Percentiles rank a stretch among this genome's conserved stretches.
phyloP scores from a whole-genome alignment of 2,888 invertebrate species.

The Galerucella pusilla region DNA sequence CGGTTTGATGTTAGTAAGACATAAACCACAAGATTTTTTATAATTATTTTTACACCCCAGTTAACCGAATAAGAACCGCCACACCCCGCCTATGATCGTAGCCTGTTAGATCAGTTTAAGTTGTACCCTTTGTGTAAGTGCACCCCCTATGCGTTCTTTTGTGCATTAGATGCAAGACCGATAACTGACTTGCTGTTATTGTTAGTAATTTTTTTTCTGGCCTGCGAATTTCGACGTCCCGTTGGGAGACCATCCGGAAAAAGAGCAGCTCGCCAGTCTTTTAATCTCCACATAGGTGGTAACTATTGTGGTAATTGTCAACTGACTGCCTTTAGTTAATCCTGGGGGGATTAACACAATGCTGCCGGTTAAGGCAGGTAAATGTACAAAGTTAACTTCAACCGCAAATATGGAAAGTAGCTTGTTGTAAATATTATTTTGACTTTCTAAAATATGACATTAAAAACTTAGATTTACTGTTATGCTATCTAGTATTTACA shows the following conservation, averaged over 20 bases:
- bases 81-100: constrained; percentile 11
- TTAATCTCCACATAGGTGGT: constrained; percentile 59
- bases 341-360: constrained; percentile 20
- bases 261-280: constrained; percentile 57
- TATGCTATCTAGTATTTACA: too few relatives aligned
- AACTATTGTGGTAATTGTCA: constrained; percentile 58
- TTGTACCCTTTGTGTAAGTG: constrained; percentile 43
- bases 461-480: too few relatives aligned
- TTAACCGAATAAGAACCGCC: background rate
- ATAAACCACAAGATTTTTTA: too few relatives aligned
- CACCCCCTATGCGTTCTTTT: constrained; percentile 52
- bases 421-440: too few relatives aligned
- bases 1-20: too few relatives aligned
- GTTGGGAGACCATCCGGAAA: constrained; percentile 53
- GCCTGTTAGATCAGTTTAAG: constrained; percentile 32
- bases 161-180: constrained; percentile 56
- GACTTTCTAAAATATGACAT: too few relatives aligned
- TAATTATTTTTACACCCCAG: background rate
- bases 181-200: constrained; percentile 59
- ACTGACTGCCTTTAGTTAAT: constrained; percentile 50
- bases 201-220: constrained; percentile 59
- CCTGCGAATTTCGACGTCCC: constrained; percentile 55
- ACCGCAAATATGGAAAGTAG: too few relatives aligned
- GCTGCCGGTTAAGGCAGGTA: constrained; percentile 17
- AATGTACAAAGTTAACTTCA: constrained; percentile 17